Percentiles rank a stretch among this genome's conserved stretches.
Evolutionary conservation across 37 sponge, comb jelly and placozoan genomes (phyloP).

Genomic region (Ianthella basta): DNA sequence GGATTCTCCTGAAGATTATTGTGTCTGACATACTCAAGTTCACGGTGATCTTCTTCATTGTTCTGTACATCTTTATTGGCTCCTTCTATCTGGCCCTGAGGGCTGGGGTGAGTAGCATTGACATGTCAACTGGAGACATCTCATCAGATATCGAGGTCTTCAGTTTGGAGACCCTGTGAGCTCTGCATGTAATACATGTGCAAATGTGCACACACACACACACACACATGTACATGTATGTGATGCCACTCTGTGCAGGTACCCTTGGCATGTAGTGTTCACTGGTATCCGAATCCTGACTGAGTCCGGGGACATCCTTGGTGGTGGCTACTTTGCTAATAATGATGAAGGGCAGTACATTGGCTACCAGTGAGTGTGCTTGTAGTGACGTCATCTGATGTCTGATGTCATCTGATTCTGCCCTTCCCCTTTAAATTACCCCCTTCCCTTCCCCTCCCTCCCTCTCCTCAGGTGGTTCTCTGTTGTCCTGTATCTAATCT

Average conservation of each 20-base stretch:
- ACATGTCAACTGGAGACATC: neutral
- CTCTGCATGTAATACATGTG: neutral
- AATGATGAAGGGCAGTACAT: neutral
- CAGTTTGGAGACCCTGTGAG: neutral
- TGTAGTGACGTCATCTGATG: no score
- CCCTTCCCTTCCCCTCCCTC: neutral
- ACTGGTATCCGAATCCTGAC: constrained; percentile 17
- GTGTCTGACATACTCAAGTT: constrained; percentile 30
- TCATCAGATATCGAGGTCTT: neutral
- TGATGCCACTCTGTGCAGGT: neutral
- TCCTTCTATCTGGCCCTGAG: constrained; percentile 31
- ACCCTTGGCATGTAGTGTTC: constrained; percentile 26
- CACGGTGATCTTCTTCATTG: neutral
- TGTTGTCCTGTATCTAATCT: constrained; percentile 32
- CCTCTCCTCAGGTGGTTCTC: constrained; percentile 26
- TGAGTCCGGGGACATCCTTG: constrained; percentile 19
- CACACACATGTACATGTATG: no score
- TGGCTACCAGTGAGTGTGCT: constrained; percentile 25
- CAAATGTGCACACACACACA: neutral
- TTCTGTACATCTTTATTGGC: constrained; percentile 13
- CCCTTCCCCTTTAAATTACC: no score
- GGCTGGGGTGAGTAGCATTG: constrained; percentile 1
- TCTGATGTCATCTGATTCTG: no score
- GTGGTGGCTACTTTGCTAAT: neutral
- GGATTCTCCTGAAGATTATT: constrained; percentile 28